Percentiles rank a stretch among this genome's conserved stretches.
These are phyloP conservation scores for Hemichromis elongatus DNA, from an alignment of 2,113 vertebrate species.

Conservation along the genomic window DNA sequence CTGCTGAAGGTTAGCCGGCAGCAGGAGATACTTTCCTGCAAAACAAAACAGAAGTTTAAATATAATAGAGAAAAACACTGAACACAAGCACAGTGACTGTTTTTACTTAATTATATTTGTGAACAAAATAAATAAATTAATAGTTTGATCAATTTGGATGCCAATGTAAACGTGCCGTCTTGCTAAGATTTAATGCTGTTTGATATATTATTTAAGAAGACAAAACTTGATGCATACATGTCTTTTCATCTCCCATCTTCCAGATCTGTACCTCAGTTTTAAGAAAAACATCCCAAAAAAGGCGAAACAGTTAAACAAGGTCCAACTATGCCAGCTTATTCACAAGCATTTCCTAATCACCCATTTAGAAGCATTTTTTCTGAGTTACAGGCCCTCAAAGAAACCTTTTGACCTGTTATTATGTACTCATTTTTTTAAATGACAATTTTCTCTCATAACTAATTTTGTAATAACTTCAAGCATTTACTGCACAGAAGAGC, in stretches of 20 bases:
- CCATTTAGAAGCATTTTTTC: neutral
- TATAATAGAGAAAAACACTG: neutral
- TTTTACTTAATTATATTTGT: neutral
- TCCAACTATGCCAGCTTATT: neutral
- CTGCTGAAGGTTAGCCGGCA: conserved; percentile 71
- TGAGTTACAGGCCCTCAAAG: neutral
- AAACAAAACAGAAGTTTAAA: neutral
- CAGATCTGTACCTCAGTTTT: neutral
- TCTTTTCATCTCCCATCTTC: neutral
- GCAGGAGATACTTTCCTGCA: conserved; percentile 88
- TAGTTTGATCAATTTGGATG: neutral
- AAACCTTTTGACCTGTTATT: neutral
- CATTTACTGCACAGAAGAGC: neutral
- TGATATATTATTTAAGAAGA: neutral
- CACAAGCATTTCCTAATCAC: neutral
- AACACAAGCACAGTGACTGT: neutral
- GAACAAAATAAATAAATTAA: neutral
- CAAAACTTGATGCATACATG: neutral
- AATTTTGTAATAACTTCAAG: neutral
- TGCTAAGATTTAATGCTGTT: neutral
- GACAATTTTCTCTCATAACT: neutral
- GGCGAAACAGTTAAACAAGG: neutral
- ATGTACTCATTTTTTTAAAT: neutral
- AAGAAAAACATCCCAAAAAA: neutral
- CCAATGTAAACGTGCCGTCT: neutral